Percentiles rank a stretch among this genome's conserved stretches.
phyloP scores from a whole-genome alignment of 1,140 invertebrate genomes.

The Drosophila murphyi region DNA sequence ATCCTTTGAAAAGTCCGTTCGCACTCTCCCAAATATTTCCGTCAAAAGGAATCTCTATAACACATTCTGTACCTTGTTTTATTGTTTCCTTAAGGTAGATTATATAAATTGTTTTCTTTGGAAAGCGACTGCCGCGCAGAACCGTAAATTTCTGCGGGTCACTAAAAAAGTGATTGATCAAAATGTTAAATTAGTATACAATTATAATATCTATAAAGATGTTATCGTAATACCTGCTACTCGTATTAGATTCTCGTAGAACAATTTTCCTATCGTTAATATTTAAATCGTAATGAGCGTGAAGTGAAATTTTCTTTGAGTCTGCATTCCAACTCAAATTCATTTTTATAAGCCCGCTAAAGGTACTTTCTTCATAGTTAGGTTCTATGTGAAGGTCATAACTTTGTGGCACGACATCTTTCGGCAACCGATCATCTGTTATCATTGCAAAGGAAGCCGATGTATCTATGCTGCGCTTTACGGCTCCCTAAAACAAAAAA shows the following conservation, averaged over 20 bases:
- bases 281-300: conserved; percentile 87
- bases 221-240: conserved; percentile 68
- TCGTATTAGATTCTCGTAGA: conserved; percentile 29
- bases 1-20: conserved; percentile 87
- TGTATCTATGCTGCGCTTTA: conserved; percentile 86
- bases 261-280: conserved; percentile 85
- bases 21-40: conserved; percentile 86
- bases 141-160: conserved; percentile 36
- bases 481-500: conserved; percentile 25
- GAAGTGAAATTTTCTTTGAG: conserved; percentile 87
- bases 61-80: conserved; percentile 84
- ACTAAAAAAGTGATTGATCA: conserved; percentile 9
- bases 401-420: conserved; percentile 86
- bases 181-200: not conserved
- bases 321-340: conserved; percentile 86
- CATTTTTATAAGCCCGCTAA: conserved; percentile 87
- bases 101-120: conserved; percentile 86
- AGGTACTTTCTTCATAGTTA: conserved; percentile 86
- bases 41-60: conserved; percentile 86
- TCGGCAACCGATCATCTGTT: conserved; percentile 86
- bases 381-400: conserved; percentile 88
- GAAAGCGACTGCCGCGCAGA: conserved; percentile 77
- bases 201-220: too few species aligned
- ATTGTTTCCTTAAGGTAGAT: conserved; percentile 86
- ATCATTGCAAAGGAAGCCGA: conserved; percentile 86